Conservation (phyloP, 2,888 invertebrate species). For the Aelia acuminata region DNA sequence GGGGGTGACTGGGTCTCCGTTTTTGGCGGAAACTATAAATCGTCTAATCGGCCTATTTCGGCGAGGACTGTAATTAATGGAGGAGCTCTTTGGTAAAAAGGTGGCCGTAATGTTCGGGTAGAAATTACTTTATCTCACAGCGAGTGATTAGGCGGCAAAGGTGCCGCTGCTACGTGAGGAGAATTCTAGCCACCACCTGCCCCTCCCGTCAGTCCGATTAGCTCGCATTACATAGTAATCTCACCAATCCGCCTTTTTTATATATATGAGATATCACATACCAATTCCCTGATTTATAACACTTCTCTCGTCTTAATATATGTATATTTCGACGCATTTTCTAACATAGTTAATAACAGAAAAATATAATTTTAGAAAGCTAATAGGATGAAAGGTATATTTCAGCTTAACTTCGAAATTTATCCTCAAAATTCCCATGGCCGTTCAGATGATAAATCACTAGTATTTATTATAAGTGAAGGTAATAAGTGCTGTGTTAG, state of each 20-base stretch:
- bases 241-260: neutral
- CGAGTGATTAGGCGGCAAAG: conserved; percentile 51
- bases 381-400: neutral
- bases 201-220: neutral
- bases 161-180: conserved; percentile 52
- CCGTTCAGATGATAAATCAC: no score
- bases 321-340: neutral
- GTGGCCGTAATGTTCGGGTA: conserved; percentile 11
- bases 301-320: neutral
- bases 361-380: neutral
- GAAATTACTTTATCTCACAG: conserved; percentile 55
- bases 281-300: conserved; percentile 6
- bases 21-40: conserved; percentile 51
- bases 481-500: no score
- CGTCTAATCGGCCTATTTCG: conserved; percentile 44
- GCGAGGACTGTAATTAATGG: conserved; percentile 40
- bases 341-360: neutral
- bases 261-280: conserved; percentile 8
- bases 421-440: no score
- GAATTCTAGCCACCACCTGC: neutral
- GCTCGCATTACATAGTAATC: neutral
- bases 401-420: no score
- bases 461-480: no score
- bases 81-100: conserved; percentile 25
- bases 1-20: neutral